Evolutionary conservation across 2,888 invertebrate genomes (phyloP).

Genomic region (Archaeoteleia sp.): DNA sequence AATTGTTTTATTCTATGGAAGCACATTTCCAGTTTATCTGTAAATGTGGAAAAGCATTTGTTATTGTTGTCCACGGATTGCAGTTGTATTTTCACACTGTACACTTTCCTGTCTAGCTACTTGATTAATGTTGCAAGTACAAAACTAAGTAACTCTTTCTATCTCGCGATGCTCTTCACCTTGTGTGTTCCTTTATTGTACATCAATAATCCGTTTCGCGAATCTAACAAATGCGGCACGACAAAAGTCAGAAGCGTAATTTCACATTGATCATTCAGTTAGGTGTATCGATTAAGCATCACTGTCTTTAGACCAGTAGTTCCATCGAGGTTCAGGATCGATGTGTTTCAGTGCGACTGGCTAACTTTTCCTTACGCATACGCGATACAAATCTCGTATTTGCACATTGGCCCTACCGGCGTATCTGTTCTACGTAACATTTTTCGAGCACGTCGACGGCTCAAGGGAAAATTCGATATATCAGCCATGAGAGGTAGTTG

Average conservation of each 20-base stretch:
- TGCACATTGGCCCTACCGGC: conserved; percentile 10
- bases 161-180: too few species aligned
- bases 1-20: too few species aligned
- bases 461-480: conserved; percentile 40
- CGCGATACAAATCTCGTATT: conserved; percentile 30
- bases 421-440: too few species aligned
- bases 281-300: conserved; percentile 12
- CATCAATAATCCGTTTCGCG: conserved; percentile 34
- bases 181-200: conserved; percentile 11
- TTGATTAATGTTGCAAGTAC: too few species aligned
- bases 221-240: conserved; percentile 32
- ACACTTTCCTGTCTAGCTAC: too few species aligned
- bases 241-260: conserved; percentile 20
- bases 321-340: conserved; percentile 18
- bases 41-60: too few species aligned
- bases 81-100: too few species aligned
- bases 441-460: too few species aligned
- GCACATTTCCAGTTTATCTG: too few species aligned
- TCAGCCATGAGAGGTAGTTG: conserved; percentile 23
- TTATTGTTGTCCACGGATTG: too few species aligned
- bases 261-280: conserved; percentile 28
- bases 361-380: conserved; percentile 9
- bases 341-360: too few species aligned
- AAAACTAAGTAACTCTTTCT: too few species aligned
- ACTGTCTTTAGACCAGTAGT: conserved; percentile 8